phyloP scores from a whole-genome alignment of 2,797 vertebrate species.

The Molossus alvarezi region DNA sequence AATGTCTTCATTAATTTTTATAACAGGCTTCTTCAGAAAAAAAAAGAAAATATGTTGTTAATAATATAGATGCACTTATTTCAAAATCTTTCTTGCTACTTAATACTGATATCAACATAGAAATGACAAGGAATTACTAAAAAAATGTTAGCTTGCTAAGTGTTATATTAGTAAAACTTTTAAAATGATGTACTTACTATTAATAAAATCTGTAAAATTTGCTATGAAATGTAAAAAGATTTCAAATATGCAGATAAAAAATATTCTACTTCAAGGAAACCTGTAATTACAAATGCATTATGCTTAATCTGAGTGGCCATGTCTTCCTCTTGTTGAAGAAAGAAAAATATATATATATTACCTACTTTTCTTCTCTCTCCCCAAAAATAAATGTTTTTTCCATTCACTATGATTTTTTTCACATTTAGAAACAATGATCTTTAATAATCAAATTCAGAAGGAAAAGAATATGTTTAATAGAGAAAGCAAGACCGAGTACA shows the following conservation, averaged over 20 bases:
- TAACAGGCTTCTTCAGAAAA: constrained; percentile 48
- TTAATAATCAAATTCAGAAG: constrained; percentile 63
- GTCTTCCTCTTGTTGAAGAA: neutral
- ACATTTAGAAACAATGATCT: neutral
- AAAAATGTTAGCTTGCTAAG: constrained; percentile 22
- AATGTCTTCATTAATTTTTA: constrained; percentile 74
- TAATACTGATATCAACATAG: constrained; percentile 21
- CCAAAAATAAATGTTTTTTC: neutral
- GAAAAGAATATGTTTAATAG: neutral
- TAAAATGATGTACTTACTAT: neutral
- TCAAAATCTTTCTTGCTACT: constrained; percentile 55
- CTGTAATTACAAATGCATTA: constrained; percentile 47
- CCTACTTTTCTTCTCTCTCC: neutral
- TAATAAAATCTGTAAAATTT: constrained; percentile 50
- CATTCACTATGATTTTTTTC: constrained; percentile 3
- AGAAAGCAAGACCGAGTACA: neutral
- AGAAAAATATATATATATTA: neutral
- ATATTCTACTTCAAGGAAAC: constrained; percentile 42
- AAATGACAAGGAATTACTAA: constrained; percentile 15
- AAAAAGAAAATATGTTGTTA: constrained; percentile 67
- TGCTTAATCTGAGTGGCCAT: neutral
- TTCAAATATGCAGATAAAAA: constrained; percentile 53
- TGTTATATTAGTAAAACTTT: constrained; percentile 15
- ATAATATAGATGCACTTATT: constrained; percentile 61
- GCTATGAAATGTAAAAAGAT: constrained; percentile 45